phyloP scores from a whole-genome alignment of 2,888 invertebrate genomes.

The Cryptus armator region DNA sequence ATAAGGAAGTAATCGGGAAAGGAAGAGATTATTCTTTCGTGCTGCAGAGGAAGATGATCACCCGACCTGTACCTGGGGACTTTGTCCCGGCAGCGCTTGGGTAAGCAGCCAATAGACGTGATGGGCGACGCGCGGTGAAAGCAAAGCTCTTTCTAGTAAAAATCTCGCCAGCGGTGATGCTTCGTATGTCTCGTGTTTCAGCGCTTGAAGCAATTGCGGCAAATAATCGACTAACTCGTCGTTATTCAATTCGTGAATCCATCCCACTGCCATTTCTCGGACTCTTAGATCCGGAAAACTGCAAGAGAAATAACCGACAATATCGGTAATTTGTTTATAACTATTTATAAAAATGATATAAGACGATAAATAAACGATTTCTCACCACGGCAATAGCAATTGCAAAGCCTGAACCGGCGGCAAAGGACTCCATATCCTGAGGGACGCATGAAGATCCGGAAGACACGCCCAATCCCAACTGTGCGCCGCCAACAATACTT shows the following conservation, averaged over 20 bases:
- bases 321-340: background rate
- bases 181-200: constrained; percentile 96
- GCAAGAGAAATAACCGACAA: constrained; percentile 47
- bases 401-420: constrained; percentile 96
- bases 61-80: constrained; percentile 89
- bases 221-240: constrained; percentile 96
- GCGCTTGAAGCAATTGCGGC: constrained; percentile 96
- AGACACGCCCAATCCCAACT: constrained; percentile 97
- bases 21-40: constrained; percentile 47
- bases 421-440: constrained; percentile 95
- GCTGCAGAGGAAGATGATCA: constrained; percentile 58
- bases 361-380: background rate
- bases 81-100: constrained; percentile 92
- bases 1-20: constrained; percentile 38
- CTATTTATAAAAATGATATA: background rate
- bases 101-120: constrained; percentile 97
- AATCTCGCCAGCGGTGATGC: constrained; percentile 94
- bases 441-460: constrained; percentile 93
- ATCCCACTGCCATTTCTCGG: constrained; percentile 93
- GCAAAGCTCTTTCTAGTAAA: constrained; percentile 92
- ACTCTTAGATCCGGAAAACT: constrained; percentile 97
- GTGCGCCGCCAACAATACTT: constrained; percentile 94
- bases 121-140: constrained; percentile 96
- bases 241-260: constrained; percentile 92
- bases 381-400: constrained; percentile 95